These are phyloP conservation scores for Onychomys leucogaster DNA, from an alignment of 2,797 vertebrate species.

Conservation along the genomic window DNA sequence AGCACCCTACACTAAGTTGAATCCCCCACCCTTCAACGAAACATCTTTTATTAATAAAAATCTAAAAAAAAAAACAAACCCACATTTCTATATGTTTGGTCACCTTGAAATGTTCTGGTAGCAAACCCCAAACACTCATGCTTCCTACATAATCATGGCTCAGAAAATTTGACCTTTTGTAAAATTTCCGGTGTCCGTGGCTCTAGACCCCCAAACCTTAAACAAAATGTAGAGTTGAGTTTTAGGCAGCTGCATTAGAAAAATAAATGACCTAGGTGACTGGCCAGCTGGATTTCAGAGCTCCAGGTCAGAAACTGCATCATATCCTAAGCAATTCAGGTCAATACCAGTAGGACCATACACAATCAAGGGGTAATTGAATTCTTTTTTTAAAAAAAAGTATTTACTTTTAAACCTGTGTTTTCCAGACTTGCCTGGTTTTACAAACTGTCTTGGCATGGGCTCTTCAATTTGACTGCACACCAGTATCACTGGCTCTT, in stretches of 20 bases:
- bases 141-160: background rate
- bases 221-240: background rate
- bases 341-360: background rate
- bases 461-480: background rate
- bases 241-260: background rate
- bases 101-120: background rate
- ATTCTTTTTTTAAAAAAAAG: background rate
- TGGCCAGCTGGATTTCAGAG: background rate
- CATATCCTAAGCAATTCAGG: background rate
- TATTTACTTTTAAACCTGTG: background rate
- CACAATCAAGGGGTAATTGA: background rate
- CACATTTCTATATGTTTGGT: background rate
- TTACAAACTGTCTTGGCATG: background rate
- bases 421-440: background rate
- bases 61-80: too few relatives aligned
- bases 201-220: background rate
- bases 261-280: background rate
- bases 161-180: background rate
- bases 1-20: background rate
- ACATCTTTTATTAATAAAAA: constrained; percentile 16
- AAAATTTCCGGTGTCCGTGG: background rate
- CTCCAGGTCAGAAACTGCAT: background rate
- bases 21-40: background rate
- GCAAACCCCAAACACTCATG: background rate
- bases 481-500: background rate